phyloP scores from a whole-genome alignment of 64 coral and sea anemone genomes.

The Hydrozoanthus tunicans region DNA sequence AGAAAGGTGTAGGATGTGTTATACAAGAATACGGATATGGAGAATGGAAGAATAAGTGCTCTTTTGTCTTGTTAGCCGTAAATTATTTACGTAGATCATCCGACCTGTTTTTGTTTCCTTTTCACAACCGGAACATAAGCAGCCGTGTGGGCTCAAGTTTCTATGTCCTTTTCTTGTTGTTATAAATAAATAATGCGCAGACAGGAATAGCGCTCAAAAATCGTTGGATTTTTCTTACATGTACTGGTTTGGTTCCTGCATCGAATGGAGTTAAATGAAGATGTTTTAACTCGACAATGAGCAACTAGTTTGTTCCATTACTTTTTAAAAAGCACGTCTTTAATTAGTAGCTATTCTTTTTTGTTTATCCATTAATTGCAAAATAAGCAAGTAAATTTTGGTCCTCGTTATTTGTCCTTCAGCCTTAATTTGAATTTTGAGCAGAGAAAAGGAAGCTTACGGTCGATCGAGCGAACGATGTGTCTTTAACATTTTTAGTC shows the following conservation, averaged over 20 bases:
- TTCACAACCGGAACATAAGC: conserved; percentile 27
- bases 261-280: not conserved
- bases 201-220: conserved; percentile 5
- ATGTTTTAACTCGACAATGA: not conserved
- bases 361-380: too few species aligned
- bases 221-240: not conserved
- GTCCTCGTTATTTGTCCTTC: too few species aligned
- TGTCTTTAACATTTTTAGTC: too few species aligned
- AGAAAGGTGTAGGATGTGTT: not conserved
- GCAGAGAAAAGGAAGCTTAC: too few species aligned
- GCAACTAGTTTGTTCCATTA: too few species aligned
- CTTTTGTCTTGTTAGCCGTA: conserved; percentile 33
- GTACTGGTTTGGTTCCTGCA: not conserved
- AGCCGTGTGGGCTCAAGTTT: not conserved
- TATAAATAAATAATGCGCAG: conserved; percentile 43
- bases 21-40: not conserved
- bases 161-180: not conserved
- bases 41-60: not conserved
- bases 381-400: too few species aligned
- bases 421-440: too few species aligned
- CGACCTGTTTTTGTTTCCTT: conserved; percentile 22
- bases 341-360: too few species aligned
- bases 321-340: too few species aligned
- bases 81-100: conserved; percentile 44
- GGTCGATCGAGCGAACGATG: too few species aligned